Evolutionary conservation across 2,888 invertebrate species (phyloP), one percentile per base, ranked within the genome.

Genomic region (Melikaiella ostensackeni): DNA sequence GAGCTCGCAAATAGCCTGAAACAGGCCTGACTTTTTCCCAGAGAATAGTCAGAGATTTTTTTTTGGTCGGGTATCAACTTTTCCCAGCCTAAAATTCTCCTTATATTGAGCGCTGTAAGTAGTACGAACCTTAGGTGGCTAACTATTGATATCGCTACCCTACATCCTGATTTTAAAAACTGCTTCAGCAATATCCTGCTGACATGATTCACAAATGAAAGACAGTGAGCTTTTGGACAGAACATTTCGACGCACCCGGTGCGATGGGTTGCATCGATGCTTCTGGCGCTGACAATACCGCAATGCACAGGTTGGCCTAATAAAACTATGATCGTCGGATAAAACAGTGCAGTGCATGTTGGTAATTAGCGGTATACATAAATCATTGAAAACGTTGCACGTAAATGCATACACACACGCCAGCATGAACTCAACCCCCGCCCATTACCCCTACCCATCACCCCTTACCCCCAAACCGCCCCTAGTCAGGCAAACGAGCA

Each of bases 331-430:
- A 89, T 88, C 85, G 88, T 80, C 85, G 87, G 89, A 89, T 90
- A 90, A 90, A 90, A 89, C 87, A 86, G 87, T 84, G 83, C 86
- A 81, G 87, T 85, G 88, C 89, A 87, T 84, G 88, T 84, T 88
- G 88, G 91, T 91, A 90, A 91, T 91, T 91, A 91, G 91, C 86
- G 90, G 89, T 89, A 86, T 88, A 88, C 91, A 90, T 91, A 90
- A 91, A 91, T 91, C 91, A 91, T 90, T 86, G 88, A 84, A 84
- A 88, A 85, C 86, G 87, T 86, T 86, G 86, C 88, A 85, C 84
- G 83, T 86, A 86, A 88, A 88, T 86, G 88, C 87, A 84, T 83
- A 84, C 85, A 83, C 84, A 85, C 86, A 85, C 85, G 84, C 85
- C 83, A 81, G 79, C 80, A 79, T 79, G 83, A 82, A 81, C 77